Percentiles rank a stretch among this genome's conserved stretches.
Evolutionary conservation across 2,888 invertebrate species (phyloP).

Genomic region (Lasioglossum oenotherae): DNA sequence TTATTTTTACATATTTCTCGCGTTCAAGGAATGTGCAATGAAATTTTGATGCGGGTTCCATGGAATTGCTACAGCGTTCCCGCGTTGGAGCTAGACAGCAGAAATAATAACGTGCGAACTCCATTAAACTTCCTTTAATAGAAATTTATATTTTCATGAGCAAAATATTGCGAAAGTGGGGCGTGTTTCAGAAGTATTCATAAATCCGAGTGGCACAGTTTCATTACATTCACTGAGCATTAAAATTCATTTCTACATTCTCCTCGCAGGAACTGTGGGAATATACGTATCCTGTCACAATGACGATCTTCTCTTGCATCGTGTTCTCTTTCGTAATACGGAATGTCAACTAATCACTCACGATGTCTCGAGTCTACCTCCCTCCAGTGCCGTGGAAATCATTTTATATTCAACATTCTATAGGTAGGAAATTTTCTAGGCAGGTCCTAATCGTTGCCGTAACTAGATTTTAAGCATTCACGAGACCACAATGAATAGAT

Average conservation of each 20-base stretch:
- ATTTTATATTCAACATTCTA: neutral
- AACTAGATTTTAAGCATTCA: neutral
- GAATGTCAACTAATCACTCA: neutral
- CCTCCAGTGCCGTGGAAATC: neutral
- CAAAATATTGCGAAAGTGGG: neutral
- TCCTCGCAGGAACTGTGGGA: neutral
- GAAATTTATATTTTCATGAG: neutral
- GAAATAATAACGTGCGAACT: neutral
- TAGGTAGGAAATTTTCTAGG: too few relatives aligned
- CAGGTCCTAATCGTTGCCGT: too few relatives aligned
- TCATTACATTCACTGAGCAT: neutral
- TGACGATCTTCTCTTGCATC: neutral
- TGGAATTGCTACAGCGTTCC: neutral
- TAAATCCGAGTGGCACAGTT: neutral
- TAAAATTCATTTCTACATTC: neutral
- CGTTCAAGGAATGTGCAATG: neutral
- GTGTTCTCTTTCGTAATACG: neutral
- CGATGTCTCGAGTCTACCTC: neutral
- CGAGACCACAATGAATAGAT: neutral
- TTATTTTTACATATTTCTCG: neutral
- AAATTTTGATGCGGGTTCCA: neutral
- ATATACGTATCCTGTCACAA: neutral
- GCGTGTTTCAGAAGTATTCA: neutral
- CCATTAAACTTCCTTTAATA: neutral
- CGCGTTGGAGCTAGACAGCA: neutral